phyloP scores from a whole-genome alignment of 53 echinoderm and acorn worm species.

The Apostichopus leukothele region DNA sequence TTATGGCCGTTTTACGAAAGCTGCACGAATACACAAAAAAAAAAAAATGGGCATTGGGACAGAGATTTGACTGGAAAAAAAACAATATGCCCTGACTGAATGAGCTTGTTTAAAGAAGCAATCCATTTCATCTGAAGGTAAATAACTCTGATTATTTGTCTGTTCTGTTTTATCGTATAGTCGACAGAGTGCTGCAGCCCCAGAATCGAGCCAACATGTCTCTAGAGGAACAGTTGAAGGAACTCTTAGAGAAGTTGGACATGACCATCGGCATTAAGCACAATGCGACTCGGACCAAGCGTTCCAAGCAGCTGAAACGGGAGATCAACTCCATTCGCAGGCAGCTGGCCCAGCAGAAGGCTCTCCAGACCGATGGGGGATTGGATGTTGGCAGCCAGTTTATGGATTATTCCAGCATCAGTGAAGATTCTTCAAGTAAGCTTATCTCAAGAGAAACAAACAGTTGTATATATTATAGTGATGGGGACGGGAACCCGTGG shows the following conservation, averaged over 20 bases:
- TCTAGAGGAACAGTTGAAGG: constrained; percentile 84
- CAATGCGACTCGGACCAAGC: constrained; percentile 75
- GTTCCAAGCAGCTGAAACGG: constrained; percentile 85
- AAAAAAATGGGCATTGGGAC: too few species aligned
- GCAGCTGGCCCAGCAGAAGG: constrained; percentile 76
- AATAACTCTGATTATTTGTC: too few species aligned
- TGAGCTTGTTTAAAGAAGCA: too few species aligned
- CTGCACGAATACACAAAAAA: too few species aligned
- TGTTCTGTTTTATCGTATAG: constrained; percentile 27
- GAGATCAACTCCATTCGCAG: constrained; percentile 94
- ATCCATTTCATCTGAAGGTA: too few species aligned
- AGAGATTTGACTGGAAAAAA: too few species aligned
- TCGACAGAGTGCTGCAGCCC: constrained; percentile 82
- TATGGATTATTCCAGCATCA: constrained; percentile 44
- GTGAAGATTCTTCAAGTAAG: constrained; percentile 65
- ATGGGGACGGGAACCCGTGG: too few species aligned
- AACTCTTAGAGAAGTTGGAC: constrained; percentile 95
- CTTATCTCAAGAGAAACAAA: neutral
- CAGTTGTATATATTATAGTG: too few species aligned
- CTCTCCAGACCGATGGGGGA: constrained; percentile 50
- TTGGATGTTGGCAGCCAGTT: constrained; percentile 35
- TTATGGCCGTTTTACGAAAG: too few species aligned
- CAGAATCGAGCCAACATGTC: constrained; percentile 81
- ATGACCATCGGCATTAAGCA: constrained; percentile 93
- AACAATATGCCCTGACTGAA: too few species aligned